Percentiles rank a stretch among this genome's conserved stretches.
These are phyloP conservation scores for Acanthosepion pharaonis DNA, from an alignment of 2,888 invertebrate species.

Conservation along the genomic window DNA sequence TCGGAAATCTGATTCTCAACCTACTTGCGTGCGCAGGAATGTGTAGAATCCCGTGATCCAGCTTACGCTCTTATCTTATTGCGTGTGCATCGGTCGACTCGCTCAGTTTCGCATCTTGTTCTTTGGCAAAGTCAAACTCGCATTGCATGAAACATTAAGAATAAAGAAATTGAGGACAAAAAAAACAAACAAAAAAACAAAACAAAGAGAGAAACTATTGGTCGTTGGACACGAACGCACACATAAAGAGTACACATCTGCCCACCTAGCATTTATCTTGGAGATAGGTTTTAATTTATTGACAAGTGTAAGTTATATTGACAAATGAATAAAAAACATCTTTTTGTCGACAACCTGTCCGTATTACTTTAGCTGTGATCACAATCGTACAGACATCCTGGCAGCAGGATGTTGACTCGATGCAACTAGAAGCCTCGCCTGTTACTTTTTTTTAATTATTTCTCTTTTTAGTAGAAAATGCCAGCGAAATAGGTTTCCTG, in stretches of 20 bases:
- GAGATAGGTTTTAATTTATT: not conserved
- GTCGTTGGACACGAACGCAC: not conserved
- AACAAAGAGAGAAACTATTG: not conserved
- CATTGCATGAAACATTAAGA: too few relatives aligned
- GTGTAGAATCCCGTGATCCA: too few relatives aligned
- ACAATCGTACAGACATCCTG: not conserved
- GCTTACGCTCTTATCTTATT: too few relatives aligned
- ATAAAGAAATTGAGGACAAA: too few relatives aligned
- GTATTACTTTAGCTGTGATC: not conserved
- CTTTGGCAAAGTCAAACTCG: too few relatives aligned
- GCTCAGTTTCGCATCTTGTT: too few relatives aligned
- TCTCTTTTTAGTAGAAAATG: not conserved
- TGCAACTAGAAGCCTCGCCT: not conserved
- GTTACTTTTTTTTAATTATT: not conserved
- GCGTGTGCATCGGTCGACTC: too few relatives aligned
- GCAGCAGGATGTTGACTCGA: not conserved
- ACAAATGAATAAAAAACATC: not conserved
- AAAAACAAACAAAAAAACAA: too few relatives aligned
- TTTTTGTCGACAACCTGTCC: not conserved
- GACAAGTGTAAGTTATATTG: not conserved
- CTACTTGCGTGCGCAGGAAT: too few relatives aligned
- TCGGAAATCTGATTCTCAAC: too few relatives aligned
- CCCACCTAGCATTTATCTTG: not conserved
- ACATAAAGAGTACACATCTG: not conserved
- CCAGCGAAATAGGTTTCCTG: not conserved